These are phyloP conservation scores for Aplodontia rufa DNA, from an alignment of 2,113 vertebrate species.

Conservation along the genomic window DNA sequence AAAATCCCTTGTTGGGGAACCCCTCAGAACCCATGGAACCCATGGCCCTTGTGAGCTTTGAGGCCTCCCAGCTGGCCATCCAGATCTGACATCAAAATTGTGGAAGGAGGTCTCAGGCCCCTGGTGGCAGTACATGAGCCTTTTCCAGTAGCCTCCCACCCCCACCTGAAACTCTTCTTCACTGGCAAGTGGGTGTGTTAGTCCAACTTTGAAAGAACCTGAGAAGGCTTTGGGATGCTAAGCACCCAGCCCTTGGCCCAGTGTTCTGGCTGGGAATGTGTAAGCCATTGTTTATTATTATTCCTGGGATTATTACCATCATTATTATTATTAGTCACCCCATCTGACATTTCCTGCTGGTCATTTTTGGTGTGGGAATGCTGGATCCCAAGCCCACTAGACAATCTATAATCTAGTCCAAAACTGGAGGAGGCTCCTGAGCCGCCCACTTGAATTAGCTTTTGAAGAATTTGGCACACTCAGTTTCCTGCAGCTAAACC, in stretches of 20 bases:
- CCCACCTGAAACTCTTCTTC: background rate
- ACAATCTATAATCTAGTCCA: background rate
- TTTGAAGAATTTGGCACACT: background rate
- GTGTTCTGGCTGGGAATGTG: background rate
- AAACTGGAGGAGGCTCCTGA: background rate
- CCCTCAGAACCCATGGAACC: background rate
- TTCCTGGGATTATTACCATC: background rate
- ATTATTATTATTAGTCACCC: background rate
- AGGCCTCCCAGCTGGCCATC: background rate
- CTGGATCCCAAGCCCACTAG: background rate
- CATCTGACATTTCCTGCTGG: background rate
- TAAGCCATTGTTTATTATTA: background rate
- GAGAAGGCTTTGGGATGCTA: background rate
- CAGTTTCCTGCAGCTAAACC: background rate
- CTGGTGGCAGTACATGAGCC: background rate
- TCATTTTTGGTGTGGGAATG: background rate
- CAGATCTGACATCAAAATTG: background rate
- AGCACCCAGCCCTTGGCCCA: background rate
- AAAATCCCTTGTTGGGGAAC: constrained; percentile 34
- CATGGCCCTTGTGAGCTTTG: background rate
- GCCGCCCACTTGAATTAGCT: fast-evolving
- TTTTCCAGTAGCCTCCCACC: background rate
- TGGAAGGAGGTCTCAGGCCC: background rate
- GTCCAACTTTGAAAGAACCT: background rate
- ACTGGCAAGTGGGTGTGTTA: background rate